Conservation (phyloP, 1,140 invertebrate genomes). For the Calliopsis andreniformis region DNA sequence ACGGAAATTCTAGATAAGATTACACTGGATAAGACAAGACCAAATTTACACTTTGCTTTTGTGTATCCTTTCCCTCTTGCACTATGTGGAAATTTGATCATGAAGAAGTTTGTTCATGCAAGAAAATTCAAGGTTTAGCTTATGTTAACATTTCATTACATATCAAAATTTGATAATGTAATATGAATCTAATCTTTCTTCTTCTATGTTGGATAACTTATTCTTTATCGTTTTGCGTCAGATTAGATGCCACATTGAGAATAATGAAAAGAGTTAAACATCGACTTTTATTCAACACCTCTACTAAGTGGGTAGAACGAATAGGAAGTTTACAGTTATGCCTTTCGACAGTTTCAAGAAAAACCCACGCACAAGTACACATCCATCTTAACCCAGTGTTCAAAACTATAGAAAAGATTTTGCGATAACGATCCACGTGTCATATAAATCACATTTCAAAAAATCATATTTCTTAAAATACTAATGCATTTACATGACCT, state of each 20-base stretch:
- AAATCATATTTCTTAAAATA: too few relatives aligned
- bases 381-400: constrained; percentile 43
- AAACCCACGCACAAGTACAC: constrained; percentile 31
- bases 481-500: too few relatives aligned
- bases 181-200: too few relatives aligned
- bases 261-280: constrained; percentile 2
- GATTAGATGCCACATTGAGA: not conserved
- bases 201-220: too few relatives aligned
- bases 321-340: constrained; percentile 52
- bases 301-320: not conserved
- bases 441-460: too few relatives aligned
- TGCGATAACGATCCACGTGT: too few relatives aligned
- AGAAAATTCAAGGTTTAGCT: too few relatives aligned
- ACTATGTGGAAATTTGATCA: not conserved
- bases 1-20: constrained; percentile 31
- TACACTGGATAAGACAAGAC: not conserved
- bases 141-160: too few relatives aligned
- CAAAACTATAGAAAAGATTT: too few relatives aligned
- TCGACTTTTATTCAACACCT: constrained; percentile 20
- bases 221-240: too few relatives aligned
- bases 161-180: too few relatives aligned
- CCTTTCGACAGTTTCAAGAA: constrained; percentile 22
- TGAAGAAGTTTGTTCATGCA: not conserved
- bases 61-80: not conserved
- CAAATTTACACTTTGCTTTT: constrained; percentile 14